These are phyloP conservation scores for Buathra laborator DNA, from an alignment of 2,888 invertebrate genomes.

Conservation along the genomic window DNA sequence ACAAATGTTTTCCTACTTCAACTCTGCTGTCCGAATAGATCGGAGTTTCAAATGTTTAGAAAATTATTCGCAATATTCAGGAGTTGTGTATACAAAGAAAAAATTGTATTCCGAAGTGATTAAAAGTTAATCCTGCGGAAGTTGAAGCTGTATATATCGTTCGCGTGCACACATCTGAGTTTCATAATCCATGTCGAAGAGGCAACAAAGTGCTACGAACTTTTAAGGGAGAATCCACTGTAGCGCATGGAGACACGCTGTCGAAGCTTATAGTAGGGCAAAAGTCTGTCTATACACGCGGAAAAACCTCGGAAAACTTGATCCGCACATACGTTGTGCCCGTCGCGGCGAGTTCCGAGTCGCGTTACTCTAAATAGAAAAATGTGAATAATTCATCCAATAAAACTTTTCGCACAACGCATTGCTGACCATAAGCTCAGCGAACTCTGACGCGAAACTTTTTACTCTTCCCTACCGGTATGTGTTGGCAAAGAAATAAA, in stretches of 20 bases:
- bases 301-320: slow-evolving; percentile 4
- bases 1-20: no score
- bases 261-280: neutral
- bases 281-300: neutral
- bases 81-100: no score
- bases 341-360: neutral
- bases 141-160: neutral
- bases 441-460: slow-evolving; percentile 34
- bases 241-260: neutral
- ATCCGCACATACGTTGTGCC: slow-evolving; percentile 7
- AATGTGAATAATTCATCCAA: slow-evolving; percentile 59
- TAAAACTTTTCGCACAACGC: slow-evolving; percentile 41
- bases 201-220: neutral
- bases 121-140: neutral
- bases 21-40: no score
- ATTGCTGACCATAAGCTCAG: slow-evolving; percentile 41
- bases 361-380: slow-evolving; percentile 46
- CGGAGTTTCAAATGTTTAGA: no score
- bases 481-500: slow-evolving; percentile 34
- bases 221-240: neutral
- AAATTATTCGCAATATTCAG: no score
- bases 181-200: neutral
- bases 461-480: neutral
- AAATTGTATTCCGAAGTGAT: neutral
- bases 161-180: neutral